phyloP scores from a whole-genome alignment of 37 sponge, comb jelly and placozoan species.

The Dysidea cf. avara region DNA sequence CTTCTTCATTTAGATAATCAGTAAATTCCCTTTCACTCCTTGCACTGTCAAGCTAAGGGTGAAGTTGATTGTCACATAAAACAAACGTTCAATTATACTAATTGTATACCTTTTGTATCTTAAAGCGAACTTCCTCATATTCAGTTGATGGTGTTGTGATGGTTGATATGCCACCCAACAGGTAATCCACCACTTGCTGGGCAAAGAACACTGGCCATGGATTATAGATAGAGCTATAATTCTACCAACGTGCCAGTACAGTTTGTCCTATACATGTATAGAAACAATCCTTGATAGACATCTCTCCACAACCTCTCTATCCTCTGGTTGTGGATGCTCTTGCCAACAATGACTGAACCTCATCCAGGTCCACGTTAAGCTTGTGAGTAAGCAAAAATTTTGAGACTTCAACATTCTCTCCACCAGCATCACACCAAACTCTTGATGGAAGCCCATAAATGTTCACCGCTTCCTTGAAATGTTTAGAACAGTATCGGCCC shows the following conservation, averaged over 20 bases:
- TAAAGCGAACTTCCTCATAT: background rate
- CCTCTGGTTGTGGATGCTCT: too few species aligned
- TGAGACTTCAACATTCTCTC: too few species aligned
- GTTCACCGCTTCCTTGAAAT: too few species aligned
- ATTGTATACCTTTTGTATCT: conserved; percentile 11
- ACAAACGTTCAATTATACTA: background rate
- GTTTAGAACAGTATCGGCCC: too few species aligned
- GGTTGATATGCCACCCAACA: conserved; percentile 12
- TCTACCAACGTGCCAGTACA: conserved; percentile 16
- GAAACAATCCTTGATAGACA: too few species aligned
- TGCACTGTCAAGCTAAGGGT: conserved; percentile 1
- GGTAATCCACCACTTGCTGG: conserved; percentile 6
- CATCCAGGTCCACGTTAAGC: too few species aligned
- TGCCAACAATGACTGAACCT: too few species aligned
- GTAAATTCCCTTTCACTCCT: background rate
- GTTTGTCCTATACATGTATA: background rate
- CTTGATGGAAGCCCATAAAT: too few species aligned
- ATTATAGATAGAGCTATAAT: conserved; percentile 18
- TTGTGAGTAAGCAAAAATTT: too few species aligned
- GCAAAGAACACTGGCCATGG: conserved; percentile 14
- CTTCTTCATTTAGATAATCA: conserved; percentile 10
- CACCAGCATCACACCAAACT: too few species aligned
- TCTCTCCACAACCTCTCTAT: too few species aligned
- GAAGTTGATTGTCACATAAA: background rate
- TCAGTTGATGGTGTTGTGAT: too few species aligned